Conservation (phyloP, 2,113 vertebrate genomes). For the Trochalopteron elliotii region DNA sequence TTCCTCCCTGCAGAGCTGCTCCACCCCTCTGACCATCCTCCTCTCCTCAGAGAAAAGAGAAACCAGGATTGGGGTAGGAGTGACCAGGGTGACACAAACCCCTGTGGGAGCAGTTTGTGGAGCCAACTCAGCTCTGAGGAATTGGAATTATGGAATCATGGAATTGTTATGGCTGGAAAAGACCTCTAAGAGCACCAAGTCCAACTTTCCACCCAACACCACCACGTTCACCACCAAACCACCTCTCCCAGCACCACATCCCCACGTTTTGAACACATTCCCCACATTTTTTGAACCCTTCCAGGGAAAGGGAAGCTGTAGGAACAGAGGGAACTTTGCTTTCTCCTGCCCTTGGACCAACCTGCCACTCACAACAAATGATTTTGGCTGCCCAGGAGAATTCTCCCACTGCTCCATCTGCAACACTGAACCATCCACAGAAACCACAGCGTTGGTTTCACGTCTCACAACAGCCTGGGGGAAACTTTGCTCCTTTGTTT, state of each 20-base stretch:
- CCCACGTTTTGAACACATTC: rapidly evolving
- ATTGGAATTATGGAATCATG: rapidly evolving
- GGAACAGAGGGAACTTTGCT: not conserved
- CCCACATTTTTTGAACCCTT: not conserved
- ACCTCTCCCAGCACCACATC: too few relatives aligned
- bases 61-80: rapidly evolving
- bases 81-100: not conserved
- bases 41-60: not conserved
- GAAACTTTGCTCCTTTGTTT: not conserved
- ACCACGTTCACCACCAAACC: rapidly evolving
- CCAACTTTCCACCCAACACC: not conserved
- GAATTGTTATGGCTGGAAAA: not conserved
- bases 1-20: not conserved
- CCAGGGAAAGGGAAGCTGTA: not conserved
- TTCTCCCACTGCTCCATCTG: not conserved
- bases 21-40: not conserved
- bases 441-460: not conserved
- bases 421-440: not conserved
- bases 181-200: not conserved
- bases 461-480: slow-evolving; percentile 11
- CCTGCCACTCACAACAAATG: not conserved
- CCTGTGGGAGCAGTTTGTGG: not conserved
- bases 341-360: not conserved
- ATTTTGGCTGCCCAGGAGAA: not conserved
- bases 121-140: not conserved